phyloP scores from a whole-genome alignment of 37 sponge, comb jelly and placozoan species.

The Aphrocallistes beatrix region DNA sequence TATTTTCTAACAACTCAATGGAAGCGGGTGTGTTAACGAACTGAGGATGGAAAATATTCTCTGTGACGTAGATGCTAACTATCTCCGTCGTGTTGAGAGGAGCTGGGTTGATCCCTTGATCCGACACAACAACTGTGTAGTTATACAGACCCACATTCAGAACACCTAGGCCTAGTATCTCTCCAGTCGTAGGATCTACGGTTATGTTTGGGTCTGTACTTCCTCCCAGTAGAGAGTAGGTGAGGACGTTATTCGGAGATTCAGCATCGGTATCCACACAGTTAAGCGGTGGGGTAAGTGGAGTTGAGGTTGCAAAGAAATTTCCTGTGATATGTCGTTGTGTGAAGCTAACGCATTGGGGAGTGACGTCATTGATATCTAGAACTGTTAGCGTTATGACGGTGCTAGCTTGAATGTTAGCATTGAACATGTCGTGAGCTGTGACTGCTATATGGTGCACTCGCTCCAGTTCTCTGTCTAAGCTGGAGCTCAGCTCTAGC shows the following conservation, averaged over 20 bases:
- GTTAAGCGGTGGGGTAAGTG: not conserved
- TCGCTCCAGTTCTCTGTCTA: not conserved
- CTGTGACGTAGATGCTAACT: not conserved
- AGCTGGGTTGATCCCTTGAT: not conserved
- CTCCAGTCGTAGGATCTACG: not conserved
- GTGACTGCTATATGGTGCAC: not conserved
- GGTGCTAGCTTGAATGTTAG: not conserved
- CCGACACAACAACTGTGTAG: not conserved
- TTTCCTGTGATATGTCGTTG: not conserved
- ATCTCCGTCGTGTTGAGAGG: not conserved
- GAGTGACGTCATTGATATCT: conserved; percentile 7
- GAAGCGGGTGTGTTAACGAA: not conserved
- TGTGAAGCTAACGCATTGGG: not conserved
- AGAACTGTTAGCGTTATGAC: not conserved
- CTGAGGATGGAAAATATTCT: not conserved
- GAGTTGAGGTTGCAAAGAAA: not conserved
- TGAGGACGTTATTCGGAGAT: not conserved
- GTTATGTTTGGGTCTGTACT: not conserved
- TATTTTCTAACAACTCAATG: not conserved
- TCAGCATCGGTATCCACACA: not conserved
- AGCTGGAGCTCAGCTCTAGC: not conserved
- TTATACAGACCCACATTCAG: not conserved
- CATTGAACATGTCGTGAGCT: not conserved
- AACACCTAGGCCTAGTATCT: not conserved
- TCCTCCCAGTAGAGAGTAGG: not conserved